Evolutionary conservation across 2,888 invertebrate genomes (phyloP).

Genomic region (Doris montereyensis): DNA sequence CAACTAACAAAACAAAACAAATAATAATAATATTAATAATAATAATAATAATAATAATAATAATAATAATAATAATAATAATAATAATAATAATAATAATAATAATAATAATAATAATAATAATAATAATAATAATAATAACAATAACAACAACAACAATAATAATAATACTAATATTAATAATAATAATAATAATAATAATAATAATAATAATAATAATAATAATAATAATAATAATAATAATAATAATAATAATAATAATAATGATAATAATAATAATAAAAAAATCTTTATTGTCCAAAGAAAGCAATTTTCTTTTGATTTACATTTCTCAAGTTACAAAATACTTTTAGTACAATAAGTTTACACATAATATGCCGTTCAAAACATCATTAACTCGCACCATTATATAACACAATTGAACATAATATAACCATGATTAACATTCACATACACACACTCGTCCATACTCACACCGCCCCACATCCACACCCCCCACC

Average conservation of each 20-base stretch:
- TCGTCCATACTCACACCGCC: too few relatives aligned
- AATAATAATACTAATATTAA: background rate
- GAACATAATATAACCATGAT: too few relatives aligned
- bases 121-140: background rate
- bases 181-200: background rate
- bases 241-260: background rate
- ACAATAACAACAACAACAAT: constrained; percentile 1
- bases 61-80: background rate
- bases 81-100: background rate
- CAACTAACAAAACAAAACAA: background rate
- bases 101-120: background rate
- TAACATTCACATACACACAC: too few relatives aligned
- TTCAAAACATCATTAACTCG: too few relatives aligned
- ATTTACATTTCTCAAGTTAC: too few relatives aligned
- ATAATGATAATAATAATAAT: background rate
- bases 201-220: background rate
- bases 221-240: background rate
- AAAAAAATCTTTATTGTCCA: too few relatives aligned
- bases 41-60: background rate
- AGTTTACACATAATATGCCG: too few relatives aligned
- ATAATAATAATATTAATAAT: background rate
- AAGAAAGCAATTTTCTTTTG: too few relatives aligned
- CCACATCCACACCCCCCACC: too few relatives aligned
- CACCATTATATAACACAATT: too few relatives aligned
- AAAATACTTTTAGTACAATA: too few relatives aligned